These are phyloP conservation scores for Anthophora plumipes DNA, from an alignment of 2,888 invertebrate species.

Conservation along the genomic window DNA sequence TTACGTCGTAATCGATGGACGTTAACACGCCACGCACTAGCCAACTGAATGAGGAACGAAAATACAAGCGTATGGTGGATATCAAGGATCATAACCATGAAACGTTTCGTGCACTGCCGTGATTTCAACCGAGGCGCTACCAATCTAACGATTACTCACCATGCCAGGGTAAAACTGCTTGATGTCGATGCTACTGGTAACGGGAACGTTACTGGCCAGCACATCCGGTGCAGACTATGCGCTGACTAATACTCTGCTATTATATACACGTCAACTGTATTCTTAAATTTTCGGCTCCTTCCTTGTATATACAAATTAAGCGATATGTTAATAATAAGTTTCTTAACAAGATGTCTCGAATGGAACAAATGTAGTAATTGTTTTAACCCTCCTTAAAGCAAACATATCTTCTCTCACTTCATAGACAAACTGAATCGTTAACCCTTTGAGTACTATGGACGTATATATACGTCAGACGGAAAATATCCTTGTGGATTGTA, in stretches of 20 bases:
- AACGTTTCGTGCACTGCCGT: slow-evolving; percentile 66
- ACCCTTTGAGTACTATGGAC: too few relatives aligned
- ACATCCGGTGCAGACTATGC: slow-evolving; percentile 62
- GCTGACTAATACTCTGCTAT: slow-evolving; percentile 12
- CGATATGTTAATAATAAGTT: too few relatives aligned
- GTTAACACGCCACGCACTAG: slow-evolving; percentile 74
- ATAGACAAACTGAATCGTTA: too few relatives aligned
- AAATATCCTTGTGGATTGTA: too few relatives aligned
- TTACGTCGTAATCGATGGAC: slow-evolving; percentile 71
- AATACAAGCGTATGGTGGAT: slow-evolving; percentile 47
- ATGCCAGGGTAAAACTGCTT: slow-evolving; percentile 55
- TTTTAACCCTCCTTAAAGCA: too few relatives aligned
- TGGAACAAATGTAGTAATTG: too few relatives aligned
- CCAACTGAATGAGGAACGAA: slow-evolving; percentile 44
- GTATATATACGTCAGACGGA: too few relatives aligned
- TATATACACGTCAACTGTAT: slow-evolving; percentile 16
- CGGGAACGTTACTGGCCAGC: slow-evolving; percentile 25
- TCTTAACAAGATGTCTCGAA: too few relatives aligned
- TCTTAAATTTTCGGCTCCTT: slow-evolving; percentile 7
- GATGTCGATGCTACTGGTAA: neutral
- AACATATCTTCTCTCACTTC: too few relatives aligned
- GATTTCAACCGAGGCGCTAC: slow-evolving; percentile 63
- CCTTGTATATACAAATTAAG: neutral
- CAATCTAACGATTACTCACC: slow-evolving; percentile 69
- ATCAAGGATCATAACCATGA: slow-evolving; percentile 64